Conservation (phyloP, 1,140 invertebrate species). For the Mesaphorura yosii region DNA sequence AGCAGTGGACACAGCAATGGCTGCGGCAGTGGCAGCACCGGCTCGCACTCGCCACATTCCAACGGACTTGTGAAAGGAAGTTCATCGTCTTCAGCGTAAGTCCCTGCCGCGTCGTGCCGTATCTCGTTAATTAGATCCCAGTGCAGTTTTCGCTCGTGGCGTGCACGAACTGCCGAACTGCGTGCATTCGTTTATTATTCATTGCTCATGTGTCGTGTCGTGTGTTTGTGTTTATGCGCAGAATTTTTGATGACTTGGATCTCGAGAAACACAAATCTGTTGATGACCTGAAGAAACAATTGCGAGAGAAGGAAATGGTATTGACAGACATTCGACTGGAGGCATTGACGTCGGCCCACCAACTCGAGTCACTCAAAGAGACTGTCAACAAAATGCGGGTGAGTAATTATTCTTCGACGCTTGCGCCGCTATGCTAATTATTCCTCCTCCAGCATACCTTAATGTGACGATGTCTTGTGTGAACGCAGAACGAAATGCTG, state of each 20-base stretch:
- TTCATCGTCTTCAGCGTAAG: constrained; percentile 43
- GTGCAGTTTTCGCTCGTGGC: no score
- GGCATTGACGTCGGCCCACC: constrained; percentile 88
- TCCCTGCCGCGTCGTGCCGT: no score
- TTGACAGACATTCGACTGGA: constrained; percentile 91
- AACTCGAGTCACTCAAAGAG: constrained; percentile 89
- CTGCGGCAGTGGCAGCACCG: constrained; percentile 15
- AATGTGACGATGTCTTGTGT: not conserved
- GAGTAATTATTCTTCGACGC: constrained; percentile 33
- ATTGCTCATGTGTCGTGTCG: not conserved
- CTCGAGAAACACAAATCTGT: constrained; percentile 44
- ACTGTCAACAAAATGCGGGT: constrained; percentile 92
- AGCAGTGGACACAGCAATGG: constrained; percentile 26
- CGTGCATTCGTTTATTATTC: not conserved
- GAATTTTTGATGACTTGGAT: constrained; percentile 29
- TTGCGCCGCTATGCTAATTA: no score
- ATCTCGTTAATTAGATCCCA: no score
- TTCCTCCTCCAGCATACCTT: not conserved
- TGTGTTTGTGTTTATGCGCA: constrained; percentile 4
- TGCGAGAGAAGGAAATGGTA: constrained; percentile 90
- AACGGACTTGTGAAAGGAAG: constrained; percentile 36
- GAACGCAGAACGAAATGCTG: constrained; percentile 78
- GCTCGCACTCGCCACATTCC: constrained; percentile 16
- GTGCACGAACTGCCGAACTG: not conserved
- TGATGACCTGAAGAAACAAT: constrained; percentile 77